A percentile compares a stretch with the other conserved stretches of the same genome.
Evolutionary conservation across 2,113 vertebrate species (phyloP).

Genomic region (Salvelinus sp.): DNA sequence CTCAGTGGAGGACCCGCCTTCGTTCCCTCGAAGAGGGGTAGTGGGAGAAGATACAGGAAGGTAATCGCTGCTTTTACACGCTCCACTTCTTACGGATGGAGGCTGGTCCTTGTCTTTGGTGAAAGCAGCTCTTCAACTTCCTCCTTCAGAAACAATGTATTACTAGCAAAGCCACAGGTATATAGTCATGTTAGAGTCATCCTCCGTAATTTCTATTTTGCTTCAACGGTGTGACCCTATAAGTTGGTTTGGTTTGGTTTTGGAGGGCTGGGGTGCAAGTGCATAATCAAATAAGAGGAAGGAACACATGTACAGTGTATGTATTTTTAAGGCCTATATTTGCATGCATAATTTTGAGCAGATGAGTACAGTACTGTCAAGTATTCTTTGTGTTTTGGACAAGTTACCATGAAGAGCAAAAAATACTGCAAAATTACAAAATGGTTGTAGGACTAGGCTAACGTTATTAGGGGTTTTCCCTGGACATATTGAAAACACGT

Average conservation of each 20-base stretch:
- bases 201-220: no score
- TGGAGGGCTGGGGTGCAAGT: no score
- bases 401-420: neutral
- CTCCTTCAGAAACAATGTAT: conserved; percentile 34
- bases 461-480: neutral
- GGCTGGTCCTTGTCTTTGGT: conserved; percentile 37
- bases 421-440: neutral
- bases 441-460: neutral
- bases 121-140: conserved; percentile 45
- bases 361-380: no score
- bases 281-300: no score
- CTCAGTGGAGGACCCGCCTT: conserved; percentile 38
- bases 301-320: neutral
- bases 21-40: conserved; percentile 38
- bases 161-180: conserved; percentile 50
- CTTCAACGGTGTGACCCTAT: no score
- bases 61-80: conserved; percentile 67
- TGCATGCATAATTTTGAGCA: no score
- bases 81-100: conserved; percentile 67
- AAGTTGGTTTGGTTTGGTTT: no score
- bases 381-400: neutral
- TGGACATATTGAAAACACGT: neutral
- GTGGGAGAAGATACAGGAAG: conserved; percentile 40
- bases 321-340: no score
- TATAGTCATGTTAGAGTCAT: conserved; percentile 35